Conservation (phyloP, 2,888 invertebrate genomes). For the Cylindroiulus punctatus region DNA sequence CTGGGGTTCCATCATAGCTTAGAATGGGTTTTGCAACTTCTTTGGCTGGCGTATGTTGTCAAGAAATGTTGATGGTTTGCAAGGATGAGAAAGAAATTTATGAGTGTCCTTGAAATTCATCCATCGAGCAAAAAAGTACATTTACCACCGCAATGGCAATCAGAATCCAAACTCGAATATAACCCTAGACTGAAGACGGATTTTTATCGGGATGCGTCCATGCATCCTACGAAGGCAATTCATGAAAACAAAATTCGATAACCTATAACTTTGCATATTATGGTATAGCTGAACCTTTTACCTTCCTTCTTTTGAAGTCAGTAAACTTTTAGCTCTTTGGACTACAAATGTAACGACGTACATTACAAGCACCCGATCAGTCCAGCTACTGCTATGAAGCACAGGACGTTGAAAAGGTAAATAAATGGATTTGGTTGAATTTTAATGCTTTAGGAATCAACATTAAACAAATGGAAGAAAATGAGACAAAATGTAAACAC, state of each 20-base stretch:
- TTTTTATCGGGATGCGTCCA: conserved; percentile 2
- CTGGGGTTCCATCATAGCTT: not conserved
- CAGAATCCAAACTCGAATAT: conserved; percentile 14
- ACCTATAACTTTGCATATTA: conserved; percentile 13
- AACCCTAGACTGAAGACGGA: conserved; percentile 6
- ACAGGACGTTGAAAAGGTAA: not conserved
- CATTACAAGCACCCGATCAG: not conserved
- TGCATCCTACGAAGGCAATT: not conserved
- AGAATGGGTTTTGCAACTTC: conserved; percentile 26
- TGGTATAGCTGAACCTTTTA: not conserved
- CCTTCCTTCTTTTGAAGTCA: not conserved
- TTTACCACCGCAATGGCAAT: not conserved
- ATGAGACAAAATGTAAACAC: not conserved
- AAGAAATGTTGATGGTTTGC: conserved; percentile 38
- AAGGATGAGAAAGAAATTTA: conserved; percentile 42
- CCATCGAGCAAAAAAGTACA: not conserved
- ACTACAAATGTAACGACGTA: not conserved
- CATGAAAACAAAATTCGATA: conserved; percentile 28
- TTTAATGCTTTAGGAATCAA: not conserved
- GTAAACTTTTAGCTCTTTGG: not conserved
- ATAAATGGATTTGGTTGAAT: not conserved
- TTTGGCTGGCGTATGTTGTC: conserved; percentile 33
- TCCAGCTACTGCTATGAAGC: not conserved
- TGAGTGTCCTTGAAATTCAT: conserved; percentile 20
- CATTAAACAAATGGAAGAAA: not conserved